A percentile compares a stretch with the other conserved stretches of the same genome.
Evolutionary conservation across 2,797 vertebrate species (phyloP).

Genomic region (Bovichtus variegatus): DNA sequence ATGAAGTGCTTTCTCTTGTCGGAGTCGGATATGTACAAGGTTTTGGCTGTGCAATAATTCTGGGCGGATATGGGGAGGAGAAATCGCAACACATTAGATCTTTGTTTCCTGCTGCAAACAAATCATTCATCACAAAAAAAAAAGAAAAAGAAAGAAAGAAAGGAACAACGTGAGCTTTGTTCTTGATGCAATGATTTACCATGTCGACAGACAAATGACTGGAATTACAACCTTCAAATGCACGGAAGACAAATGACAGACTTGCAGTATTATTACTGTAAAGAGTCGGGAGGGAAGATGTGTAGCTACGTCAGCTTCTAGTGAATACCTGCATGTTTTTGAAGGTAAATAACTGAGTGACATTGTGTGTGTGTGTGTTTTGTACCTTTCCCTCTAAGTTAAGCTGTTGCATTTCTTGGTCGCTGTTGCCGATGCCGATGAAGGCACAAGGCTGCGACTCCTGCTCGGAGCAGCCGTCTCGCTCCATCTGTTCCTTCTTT

Average conservation of each 20-base stretch:
- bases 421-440: conserved; percentile 98
- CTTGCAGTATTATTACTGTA: background rate
- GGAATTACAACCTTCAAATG: background rate
- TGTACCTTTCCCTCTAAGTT: conserved; percentile 99
- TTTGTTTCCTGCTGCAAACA: background rate
- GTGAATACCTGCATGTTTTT: background rate
- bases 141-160: too few relatives aligned
- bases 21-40: conserved; percentile 99
- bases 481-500: conserved; percentile 99
- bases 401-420: conserved; percentile 99
- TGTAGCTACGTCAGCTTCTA: background rate
- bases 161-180: too few relatives aligned
- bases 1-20: conserved; percentile 99
- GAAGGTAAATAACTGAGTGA: background rate
- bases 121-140: too few relatives aligned
- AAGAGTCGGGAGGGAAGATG: background rate
- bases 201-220: background rate
- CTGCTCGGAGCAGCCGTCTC: conserved; percentile 97
- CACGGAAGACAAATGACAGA: background rate
- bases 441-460: conserved; percentile 98
- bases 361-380: background rate
- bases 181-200: too few relatives aligned
- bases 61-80: conserved; percentile 59
- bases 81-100: background rate
- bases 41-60: conserved; percentile 99